Conservation (phyloP, 2,113 vertebrate species). For the Trematomus loennbergii region DNA sequence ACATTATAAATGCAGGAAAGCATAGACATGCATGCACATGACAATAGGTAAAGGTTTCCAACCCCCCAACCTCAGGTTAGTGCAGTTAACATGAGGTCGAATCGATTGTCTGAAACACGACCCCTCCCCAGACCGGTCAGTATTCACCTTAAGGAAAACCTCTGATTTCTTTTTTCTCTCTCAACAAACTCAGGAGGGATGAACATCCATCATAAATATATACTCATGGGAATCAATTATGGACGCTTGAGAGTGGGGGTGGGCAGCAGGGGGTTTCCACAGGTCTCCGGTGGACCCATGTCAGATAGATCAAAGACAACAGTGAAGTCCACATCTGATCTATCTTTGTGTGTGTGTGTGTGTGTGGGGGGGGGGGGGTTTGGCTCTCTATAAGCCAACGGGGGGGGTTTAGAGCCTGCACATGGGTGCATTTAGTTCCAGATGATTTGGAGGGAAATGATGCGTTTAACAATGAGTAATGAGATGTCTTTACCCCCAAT, state of each 20-base stretch:
- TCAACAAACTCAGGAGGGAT: conserved; percentile 25
- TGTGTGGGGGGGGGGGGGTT: conserved; percentile 5
- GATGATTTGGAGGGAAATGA: conserved; percentile 65
- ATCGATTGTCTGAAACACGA: conserved; percentile 50
- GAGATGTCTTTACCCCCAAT: conserved; percentile 43
- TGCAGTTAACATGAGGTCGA: conserved; percentile 29
- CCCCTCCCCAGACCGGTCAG: conserved; percentile 8
- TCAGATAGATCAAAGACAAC: conserved; percentile 60
- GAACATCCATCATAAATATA: conserved; percentile 54
- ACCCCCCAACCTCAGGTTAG: conserved; percentile 7
- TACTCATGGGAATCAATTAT: conserved; percentile 63
- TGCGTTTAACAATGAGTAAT: conserved; percentile 63
- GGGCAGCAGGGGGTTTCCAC: conserved; percentile 36
- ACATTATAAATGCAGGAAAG: conserved; percentile 29
- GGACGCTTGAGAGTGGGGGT: conserved; percentile 39
- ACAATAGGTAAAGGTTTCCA: neutral
- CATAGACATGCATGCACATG: neutral
- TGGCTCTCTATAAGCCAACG: neutral
- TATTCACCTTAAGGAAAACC: conserved; percentile 36
- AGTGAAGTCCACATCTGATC: conserved; percentile 35
- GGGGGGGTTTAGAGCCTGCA: conserved; percentile 48
- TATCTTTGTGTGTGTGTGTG: conserved; percentile 5
- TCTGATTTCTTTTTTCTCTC: conserved; percentile 36
- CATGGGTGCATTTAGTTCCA: conserved; percentile 75
- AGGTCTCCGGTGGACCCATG: conserved; percentile 28